A percentile compares a stretch with the other conserved stretches of the same genome.
These are phyloP conservation scores for Heteromormyrus szaboi DNA, from an alignment of 2,797 vertebrate genomes.

Conservation along the genomic window DNA sequence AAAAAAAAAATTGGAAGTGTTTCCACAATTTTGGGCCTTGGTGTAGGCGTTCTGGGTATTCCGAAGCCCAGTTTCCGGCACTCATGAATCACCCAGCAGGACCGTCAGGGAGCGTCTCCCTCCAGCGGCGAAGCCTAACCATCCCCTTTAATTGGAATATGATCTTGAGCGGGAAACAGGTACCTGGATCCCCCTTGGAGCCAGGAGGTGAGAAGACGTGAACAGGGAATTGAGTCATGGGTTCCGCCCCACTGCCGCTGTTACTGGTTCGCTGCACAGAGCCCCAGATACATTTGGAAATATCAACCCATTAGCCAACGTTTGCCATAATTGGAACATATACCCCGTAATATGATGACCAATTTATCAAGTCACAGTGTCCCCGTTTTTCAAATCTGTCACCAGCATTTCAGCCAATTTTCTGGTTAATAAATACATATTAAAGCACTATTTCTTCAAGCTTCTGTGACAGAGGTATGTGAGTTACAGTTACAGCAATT, in stretches of 20 bases:
- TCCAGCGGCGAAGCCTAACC: neutral
- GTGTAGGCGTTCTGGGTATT: neutral
- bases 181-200: neutral
- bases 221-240: neutral
- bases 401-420: neutral
- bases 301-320: neutral
- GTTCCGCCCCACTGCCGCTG: neutral
- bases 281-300: neutral
- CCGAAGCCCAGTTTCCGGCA: neutral
- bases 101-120: neutral
- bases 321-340: neutral
- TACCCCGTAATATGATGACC: neutral
- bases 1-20: neutral
- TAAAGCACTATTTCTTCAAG: neutral
- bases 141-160: neutral
- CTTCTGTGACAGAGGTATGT: neutral
- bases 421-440: neutral
- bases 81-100: neutral
- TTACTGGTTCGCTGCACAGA: neutral
- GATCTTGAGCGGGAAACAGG: neutral
- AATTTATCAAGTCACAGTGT: neutral
- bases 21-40: neutral
- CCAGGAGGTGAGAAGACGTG: neutral
- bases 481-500: neutral
- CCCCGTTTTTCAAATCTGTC: neutral